These are phyloP conservation scores for Vireo altiloquus DNA, from an alignment of 2,113 vertebrate genomes.

Conservation along the genomic window DNA sequence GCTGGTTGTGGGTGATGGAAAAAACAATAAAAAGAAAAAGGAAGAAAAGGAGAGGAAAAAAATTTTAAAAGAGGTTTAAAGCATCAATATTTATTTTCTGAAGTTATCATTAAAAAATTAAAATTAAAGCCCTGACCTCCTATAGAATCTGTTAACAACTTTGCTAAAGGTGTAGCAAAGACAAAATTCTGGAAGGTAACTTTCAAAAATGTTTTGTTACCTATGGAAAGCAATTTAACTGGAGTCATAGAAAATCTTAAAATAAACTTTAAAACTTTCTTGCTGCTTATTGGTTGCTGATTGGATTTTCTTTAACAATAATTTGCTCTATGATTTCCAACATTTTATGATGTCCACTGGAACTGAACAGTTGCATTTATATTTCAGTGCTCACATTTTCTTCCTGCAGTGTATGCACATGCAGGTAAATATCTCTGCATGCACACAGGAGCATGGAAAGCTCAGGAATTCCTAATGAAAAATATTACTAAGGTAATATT, in stretches of 20 bases:
- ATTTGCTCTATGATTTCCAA: not conserved
- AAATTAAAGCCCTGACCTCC: not conserved
- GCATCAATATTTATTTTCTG: not conserved
- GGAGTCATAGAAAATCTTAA: not conserved
- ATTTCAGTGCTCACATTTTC: not conserved
- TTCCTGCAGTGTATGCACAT: not conserved
- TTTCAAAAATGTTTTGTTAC: not conserved
- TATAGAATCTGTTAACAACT: not conserved
- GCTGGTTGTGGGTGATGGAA: not conserved
- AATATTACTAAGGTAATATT: not conserved
- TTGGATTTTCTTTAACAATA: not conserved
- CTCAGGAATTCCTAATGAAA: not conserved
- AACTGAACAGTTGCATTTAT: not conserved
- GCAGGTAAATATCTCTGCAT: not conserved
- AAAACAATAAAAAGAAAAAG: too few relatives aligned
- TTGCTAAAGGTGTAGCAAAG: not conserved
- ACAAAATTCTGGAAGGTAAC: not conserved
- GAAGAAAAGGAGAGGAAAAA: rapidly evolving
- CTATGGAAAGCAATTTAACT: not conserved
- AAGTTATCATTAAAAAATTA: not conserved
- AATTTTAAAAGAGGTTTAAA: not conserved
- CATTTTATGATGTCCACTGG: not conserved
- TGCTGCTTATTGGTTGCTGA: not conserved
- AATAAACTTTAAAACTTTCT: not conserved
- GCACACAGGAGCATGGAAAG: rapidly evolving